A percentile compares a stretch with the other conserved stretches of the same genome.
These are phyloP conservation scores for Patella ulyssiponensis DNA, from an alignment of 2,888 invertebrate species.

Conservation along the genomic window DNA sequence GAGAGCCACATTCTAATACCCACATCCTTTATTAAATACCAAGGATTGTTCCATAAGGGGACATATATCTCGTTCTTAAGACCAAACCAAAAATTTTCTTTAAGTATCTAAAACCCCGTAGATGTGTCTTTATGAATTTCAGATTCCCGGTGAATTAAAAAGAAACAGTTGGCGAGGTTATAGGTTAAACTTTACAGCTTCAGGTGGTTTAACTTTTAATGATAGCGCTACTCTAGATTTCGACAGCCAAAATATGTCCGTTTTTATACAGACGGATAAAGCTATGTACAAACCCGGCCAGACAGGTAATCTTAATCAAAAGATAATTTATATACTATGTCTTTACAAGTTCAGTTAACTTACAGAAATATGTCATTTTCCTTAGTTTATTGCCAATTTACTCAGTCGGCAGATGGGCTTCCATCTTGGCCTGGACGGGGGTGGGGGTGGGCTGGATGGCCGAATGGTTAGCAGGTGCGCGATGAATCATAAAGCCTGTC, in stretches of 20 bases:
- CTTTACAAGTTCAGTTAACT: neutral
- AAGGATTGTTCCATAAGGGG: too few relatives aligned
- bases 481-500: too few relatives aligned
- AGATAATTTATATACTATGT: neutral
- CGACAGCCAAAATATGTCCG: constrained; percentile 57
- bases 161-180: constrained; percentile 37
- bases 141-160: constrained; percentile 51
- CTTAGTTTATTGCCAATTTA: neutral
- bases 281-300: constrained; percentile 59
- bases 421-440: neutral
- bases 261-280: constrained; percentile 65
- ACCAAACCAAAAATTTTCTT: too few relatives aligned
- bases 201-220: constrained; percentile 51
- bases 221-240: constrained; percentile 45
- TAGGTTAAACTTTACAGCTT: constrained; percentile 50
- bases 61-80: too few relatives aligned
- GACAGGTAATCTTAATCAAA: constrained; percentile 50
- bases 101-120: neutral
- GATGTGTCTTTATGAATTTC: neutral
- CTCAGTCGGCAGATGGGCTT: too few relatives aligned
- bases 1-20: too few relatives aligned
- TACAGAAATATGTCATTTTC: neutral
- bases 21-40: too few relatives aligned
- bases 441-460: too few relatives aligned
- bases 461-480: too few relatives aligned